Conservation (phyloP, 2,113 vertebrate species). For the Mystacornis crossleyi region DNA sequence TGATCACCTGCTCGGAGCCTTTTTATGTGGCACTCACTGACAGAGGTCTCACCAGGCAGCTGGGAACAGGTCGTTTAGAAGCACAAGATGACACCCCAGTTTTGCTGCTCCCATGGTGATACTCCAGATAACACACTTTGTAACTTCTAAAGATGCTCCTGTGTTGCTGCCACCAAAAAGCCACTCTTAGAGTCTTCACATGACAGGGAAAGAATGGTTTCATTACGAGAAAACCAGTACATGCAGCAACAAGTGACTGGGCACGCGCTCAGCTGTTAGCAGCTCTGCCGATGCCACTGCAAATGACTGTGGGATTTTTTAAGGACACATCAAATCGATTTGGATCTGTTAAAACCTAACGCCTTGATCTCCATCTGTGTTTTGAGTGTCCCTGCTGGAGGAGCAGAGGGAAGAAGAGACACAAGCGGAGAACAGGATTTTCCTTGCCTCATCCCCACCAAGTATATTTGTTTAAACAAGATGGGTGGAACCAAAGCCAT, state of each 20-base stretch:
- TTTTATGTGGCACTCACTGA: neutral
- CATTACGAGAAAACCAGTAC: neutral
- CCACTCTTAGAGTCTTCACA: neutral
- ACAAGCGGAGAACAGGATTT: slow-evolving; percentile 52
- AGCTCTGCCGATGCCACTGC: slow-evolving; percentile 12
- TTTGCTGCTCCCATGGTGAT: neutral
- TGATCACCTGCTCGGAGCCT: neutral
- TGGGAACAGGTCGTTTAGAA: neutral
- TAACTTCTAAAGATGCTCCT: neutral
- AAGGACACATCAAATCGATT: slow-evolving; percentile 49
- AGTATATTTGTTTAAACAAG: slow-evolving; percentile 52
- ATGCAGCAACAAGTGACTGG: neutral
- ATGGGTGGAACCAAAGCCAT: slow-evolving; percentile 41
- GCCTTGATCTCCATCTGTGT: slow-evolving; percentile 51
- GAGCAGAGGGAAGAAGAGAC: slow-evolving; percentile 47
- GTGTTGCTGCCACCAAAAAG: neutral
- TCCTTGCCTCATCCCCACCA: slow-evolving; percentile 48
- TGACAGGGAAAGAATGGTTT: neutral
- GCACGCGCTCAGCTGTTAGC: neutral
- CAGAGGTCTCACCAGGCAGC: neutral
- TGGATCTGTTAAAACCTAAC: slow-evolving; percentile 37
- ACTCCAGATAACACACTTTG: neutral
- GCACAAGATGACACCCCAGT: neutral
- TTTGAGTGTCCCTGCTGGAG: slow-evolving; percentile 35
- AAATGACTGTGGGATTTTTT: slow-evolving; percentile 49